Conservation (phyloP, 2,797 vertebrate genomes). For the Momotus momota region DNA sequence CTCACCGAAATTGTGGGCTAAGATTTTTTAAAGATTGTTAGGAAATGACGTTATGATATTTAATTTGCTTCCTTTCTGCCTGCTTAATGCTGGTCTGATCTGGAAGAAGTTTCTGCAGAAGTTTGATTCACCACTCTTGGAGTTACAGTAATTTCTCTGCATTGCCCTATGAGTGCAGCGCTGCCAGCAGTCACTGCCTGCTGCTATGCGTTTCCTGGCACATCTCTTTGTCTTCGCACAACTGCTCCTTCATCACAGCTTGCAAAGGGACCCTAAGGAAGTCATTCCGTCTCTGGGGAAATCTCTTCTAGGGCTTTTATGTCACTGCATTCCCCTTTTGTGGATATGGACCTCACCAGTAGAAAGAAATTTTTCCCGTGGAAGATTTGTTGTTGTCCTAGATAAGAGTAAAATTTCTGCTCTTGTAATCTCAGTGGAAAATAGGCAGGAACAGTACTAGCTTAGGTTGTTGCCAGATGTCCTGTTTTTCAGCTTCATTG, state of each 20-base stretch:
- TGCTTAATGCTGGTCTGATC: not conserved
- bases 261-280: not conserved
- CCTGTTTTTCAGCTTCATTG: not conserved
- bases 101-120: not conserved
- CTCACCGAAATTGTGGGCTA: not conserved
- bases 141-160: not conserved
- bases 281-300: not conserved
- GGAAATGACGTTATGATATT: fast-evolving
- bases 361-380: not conserved
- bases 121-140: not conserved
- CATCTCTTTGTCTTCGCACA: not conserved
- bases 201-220: not conserved
- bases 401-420: not conserved
- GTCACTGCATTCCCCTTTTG: not conserved
- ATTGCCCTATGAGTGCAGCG: not conserved
- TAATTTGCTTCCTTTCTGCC: not conserved
- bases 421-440: not conserved
- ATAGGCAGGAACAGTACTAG: not conserved
- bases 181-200: not conserved
- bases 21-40: not conserved
- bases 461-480: not conserved
- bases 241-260: not conserved
- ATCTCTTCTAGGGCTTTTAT: not conserved
- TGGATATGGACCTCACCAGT: not conserved
- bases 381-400: not conserved